These are phyloP conservation scores for Atta cephalotes DNA, from an alignment of 1,140 invertebrate species.

Conservation along the genomic window DNA sequence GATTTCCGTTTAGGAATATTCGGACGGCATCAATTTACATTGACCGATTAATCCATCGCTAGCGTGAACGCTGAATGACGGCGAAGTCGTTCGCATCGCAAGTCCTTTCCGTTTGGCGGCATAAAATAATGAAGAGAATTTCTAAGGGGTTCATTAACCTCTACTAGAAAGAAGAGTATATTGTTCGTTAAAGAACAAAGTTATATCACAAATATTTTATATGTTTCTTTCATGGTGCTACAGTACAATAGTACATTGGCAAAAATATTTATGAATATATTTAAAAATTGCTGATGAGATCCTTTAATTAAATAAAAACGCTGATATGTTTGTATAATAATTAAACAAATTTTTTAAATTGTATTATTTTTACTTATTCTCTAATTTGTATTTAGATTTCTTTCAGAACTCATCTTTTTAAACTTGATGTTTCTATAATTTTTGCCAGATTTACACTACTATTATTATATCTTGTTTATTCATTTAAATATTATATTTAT, in stretches of 20 bases:
- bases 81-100: constrained; percentile 1
- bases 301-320: neutral
- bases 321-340: neutral
- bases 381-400: constrained; percentile 7
- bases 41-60: constrained; percentile 7
- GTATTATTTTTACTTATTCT: neutral
- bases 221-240: neutral
- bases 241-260: neutral
- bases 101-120: neutral
- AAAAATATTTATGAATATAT: neutral
- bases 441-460: neutral
- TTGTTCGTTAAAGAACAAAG: neutral
- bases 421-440: neutral
- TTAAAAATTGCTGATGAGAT: neutral
- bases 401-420: neutral
- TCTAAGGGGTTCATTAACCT: neutral
- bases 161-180: neutral
- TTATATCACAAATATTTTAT: neutral
- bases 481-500: neutral
- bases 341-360: neutral
- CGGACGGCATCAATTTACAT: constrained; percentile 33
- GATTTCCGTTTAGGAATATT: constrained; percentile 24
- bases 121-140: neutral
- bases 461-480: neutral
- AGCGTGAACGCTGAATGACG: constrained; percentile 38